Percentiles rank a stretch among this genome's conserved stretches.
phyloP scores from a whole-genome alignment of 1,140 invertebrate species.

The Laodelphax striatellus region DNA sequence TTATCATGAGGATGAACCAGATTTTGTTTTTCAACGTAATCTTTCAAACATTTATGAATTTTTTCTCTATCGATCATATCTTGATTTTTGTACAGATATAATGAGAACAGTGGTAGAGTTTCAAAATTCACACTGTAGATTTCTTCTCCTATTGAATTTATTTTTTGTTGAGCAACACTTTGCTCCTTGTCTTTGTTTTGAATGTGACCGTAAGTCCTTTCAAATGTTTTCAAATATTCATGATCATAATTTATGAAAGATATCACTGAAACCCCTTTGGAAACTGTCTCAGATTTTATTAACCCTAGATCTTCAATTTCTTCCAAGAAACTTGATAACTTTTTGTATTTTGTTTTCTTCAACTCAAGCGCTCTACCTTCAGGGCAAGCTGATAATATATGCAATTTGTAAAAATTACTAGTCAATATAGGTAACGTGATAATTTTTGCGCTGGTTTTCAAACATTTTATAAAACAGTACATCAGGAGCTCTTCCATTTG shows the following conservation, averaged over 20 bases:
- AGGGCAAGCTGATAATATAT: slow-evolving; percentile 64
- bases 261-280: slow-evolving; percentile 57
- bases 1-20: slow-evolving; percentile 41
- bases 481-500: slow-evolving; percentile 61
- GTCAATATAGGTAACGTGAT: slow-evolving; percentile 54
- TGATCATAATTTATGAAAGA: slow-evolving; percentile 42
- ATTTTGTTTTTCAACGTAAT: slow-evolving; percentile 63
- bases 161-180: no score
- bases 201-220: no score
- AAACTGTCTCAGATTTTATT: slow-evolving; percentile 38
- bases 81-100: slow-evolving; percentile 52
- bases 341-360: slow-evolving; percentile 83
- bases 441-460: slow-evolving; percentile 52
- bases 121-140: slow-evolving; percentile 54
- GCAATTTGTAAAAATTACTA: slow-evolving; percentile 66
- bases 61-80: slow-evolving; percentile 50
- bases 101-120: slow-evolving; percentile 49
- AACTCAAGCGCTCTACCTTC: slow-evolving; percentile 56
- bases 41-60: slow-evolving; percentile 55
- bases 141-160: slow-evolving; percentile 52
- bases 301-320: slow-evolving; percentile 40
- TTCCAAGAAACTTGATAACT: slow-evolving; percentile 68
- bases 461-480: slow-evolving; percentile 65
- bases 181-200: no score
- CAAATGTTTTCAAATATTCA: slow-evolving; percentile 24